These are phyloP conservation scores for Tichodroma muraria DNA, from an alignment of 2,113 vertebrate genomes.

Conservation along the genomic window DNA sequence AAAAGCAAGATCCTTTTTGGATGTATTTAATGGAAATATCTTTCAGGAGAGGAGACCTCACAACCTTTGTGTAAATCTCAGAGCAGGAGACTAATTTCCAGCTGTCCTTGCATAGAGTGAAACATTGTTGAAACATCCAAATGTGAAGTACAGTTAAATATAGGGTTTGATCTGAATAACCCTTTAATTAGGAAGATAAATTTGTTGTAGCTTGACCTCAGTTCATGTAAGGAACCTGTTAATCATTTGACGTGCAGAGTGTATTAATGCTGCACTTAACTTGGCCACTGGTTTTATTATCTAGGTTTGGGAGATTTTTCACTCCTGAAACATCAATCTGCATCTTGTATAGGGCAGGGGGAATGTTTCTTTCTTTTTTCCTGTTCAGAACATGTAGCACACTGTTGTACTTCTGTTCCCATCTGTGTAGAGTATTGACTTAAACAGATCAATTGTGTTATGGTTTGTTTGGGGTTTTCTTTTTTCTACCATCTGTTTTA, in stretches of 20 bases:
- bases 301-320: background rate
- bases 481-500: constrained; percentile 70
- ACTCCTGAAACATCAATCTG: background rate
- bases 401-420: constrained; percentile 36
- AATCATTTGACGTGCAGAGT: background rate
- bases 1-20: background rate
- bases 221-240: background rate
- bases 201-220: constrained; percentile 20
- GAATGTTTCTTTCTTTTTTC: background rate
- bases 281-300: constrained; percentile 17
- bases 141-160: background rate
- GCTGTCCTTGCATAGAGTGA: background rate
- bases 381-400: background rate
- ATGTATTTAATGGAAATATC: background rate
- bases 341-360: background rate
- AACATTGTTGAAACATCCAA: constrained; percentile 6
- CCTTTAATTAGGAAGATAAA: background rate
- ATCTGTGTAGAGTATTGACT: constrained; percentile 56
- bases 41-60: background rate
- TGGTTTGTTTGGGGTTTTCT: background rate
- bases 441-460: constrained; percentile 52
- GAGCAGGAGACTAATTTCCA: background rate
- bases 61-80: background rate
- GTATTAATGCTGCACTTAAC: constrained; percentile 20
- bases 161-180: background rate